Evolutionary conservation across 2,113 vertebrate genomes (phyloP).

Genomic region (Tychaedon coryphoeus): DNA sequence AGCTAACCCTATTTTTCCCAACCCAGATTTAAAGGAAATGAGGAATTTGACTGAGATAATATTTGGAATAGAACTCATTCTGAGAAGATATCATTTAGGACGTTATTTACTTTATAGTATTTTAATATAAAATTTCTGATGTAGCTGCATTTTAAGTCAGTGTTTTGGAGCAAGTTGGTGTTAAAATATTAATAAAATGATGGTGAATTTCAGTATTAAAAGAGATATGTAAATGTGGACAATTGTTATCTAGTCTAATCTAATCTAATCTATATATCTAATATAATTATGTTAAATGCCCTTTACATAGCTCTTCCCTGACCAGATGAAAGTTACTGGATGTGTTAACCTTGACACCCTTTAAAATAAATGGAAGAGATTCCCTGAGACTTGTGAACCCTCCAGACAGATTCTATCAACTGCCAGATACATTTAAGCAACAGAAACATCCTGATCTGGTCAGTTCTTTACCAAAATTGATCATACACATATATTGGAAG

Average conservation of each 20-base stretch:
- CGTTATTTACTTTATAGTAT: not conserved
- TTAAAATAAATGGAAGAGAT: not conserved
- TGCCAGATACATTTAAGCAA: not conserved
- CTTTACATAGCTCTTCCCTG: not conserved
- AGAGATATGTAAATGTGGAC: not conserved
- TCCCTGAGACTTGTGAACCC: not conserved
- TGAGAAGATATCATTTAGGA: not conserved
- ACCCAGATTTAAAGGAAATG: not conserved
- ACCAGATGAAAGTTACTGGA: not conserved
- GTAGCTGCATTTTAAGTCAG: not conserved
- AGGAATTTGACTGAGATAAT: not conserved
- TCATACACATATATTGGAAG: not conserved
- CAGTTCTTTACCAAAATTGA: not conserved
- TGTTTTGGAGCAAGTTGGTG: not conserved
- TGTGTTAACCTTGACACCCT: not conserved
- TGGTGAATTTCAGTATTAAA: not conserved
- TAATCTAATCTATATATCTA: not conserved
- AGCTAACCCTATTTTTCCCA: conserved; percentile 1
- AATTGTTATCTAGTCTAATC: not conserved
- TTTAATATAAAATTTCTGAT: not conserved
- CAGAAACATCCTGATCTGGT: not conserved
- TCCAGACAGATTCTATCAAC: not conserved
- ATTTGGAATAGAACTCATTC: not conserved
- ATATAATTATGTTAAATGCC: not conserved
- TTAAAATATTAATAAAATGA: not conserved